Conservation (phyloP, 1,140 invertebrate genomes). For the Pinna nobilis region DNA sequence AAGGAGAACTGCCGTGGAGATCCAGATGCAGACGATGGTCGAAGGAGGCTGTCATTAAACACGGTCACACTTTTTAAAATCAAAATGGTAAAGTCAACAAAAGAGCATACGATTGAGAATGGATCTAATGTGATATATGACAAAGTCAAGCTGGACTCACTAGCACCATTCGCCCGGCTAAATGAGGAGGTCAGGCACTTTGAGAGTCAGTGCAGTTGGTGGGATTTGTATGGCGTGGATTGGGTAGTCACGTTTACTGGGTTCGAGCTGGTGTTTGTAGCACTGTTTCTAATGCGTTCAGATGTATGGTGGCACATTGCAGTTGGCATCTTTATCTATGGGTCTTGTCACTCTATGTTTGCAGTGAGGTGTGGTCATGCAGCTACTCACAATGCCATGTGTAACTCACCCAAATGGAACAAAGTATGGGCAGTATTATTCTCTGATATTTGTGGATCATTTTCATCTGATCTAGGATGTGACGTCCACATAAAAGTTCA, state of each 20-base stretch:
- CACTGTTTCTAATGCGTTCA: constrained; percentile 46
- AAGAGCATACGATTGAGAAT: constrained; percentile 1
- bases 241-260: constrained; percentile 45
- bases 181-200: constrained; percentile 51
- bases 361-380: constrained; percentile 59
- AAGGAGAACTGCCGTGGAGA: no score
- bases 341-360: constrained; percentile 56
- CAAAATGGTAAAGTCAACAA: background rate
- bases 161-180: constrained; percentile 60
- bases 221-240: constrained; percentile 66
- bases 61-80: background rate
- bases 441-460: constrained; percentile 62
- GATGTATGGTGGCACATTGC: constrained; percentile 17
- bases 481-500: constrained; percentile 67
- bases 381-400: constrained; percentile 55
- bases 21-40: no score
- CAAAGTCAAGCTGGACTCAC: constrained; percentile 52
- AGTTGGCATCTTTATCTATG: constrained; percentile 54
- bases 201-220: constrained; percentile 52
- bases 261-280: constrained; percentile 37
- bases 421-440: constrained; percentile 53
- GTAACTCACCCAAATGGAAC: constrained; percentile 42
- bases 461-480: constrained; percentile 57
- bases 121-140: constrained; percentile 33
- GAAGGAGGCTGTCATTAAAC: no score